A percentile compares a stretch with the other conserved stretches of the same genome.
These are phyloP conservation scores for Onychorhynchus coronatus DNA, from an alignment of 2,113 vertebrate species.

Conservation along the genomic window DNA sequence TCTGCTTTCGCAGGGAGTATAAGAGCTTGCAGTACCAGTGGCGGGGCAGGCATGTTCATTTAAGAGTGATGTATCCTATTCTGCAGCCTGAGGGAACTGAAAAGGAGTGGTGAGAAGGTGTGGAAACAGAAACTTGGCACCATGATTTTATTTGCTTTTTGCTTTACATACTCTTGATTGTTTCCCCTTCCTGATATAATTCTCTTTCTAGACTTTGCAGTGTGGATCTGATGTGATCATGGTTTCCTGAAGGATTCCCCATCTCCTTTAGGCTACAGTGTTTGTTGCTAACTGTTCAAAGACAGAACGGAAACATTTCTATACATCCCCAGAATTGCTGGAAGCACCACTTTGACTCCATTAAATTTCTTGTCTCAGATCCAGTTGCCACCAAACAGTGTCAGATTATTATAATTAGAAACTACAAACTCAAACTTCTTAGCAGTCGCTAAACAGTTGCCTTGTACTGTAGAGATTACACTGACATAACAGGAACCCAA, in stretches of 20 bases:
- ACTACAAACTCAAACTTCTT: not conserved
- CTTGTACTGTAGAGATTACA: not conserved
- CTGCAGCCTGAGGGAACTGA: not conserved
- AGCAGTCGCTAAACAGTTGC: not conserved
- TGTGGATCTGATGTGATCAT: not conserved
- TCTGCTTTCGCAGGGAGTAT: not conserved
- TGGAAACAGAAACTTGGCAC: not conserved
- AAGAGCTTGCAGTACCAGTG: not conserved
- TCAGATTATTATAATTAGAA: not conserved
- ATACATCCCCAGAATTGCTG: not conserved
- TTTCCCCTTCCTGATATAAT: not conserved
- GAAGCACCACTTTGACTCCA: not conserved
- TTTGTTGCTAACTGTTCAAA: not conserved
- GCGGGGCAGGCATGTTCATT: not conserved
- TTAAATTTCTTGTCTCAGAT: not conserved
- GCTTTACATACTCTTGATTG: not conserved
- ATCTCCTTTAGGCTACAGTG: not conserved
- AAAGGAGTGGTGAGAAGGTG: not conserved
- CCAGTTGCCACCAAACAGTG: not conserved
- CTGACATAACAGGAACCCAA: not conserved
- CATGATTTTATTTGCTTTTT: constrained; percentile 6
- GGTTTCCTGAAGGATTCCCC: constrained; percentile 15
- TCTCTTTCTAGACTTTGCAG: not conserved
- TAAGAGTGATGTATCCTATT: not conserved
- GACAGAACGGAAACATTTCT: not conserved